These are phyloP conservation scores for Sinohyriopsis cumingii DNA, from an alignment of 2,888 invertebrate species.

Conservation along the genomic window DNA sequence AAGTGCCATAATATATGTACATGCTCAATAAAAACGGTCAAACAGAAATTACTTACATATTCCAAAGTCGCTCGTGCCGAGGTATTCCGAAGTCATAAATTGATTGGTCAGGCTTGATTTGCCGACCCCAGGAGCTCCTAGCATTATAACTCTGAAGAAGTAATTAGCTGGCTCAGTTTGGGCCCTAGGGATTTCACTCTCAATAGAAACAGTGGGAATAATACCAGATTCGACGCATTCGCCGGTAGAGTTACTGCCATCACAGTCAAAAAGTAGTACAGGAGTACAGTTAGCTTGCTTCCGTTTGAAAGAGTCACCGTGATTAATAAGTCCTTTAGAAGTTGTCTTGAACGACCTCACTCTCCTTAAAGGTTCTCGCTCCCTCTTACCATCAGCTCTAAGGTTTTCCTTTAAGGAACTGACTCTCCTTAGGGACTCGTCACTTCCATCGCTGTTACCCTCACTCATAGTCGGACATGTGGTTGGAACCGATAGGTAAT, in stretches of 20 bases:
- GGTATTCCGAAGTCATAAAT: slow-evolving; percentile 81
- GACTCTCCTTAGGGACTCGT: too few relatives aligned
- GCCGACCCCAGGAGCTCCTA: slow-evolving; percentile 80
- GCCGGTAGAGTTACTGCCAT: not conserved
- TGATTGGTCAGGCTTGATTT: slow-evolving; percentile 81
- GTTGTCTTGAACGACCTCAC: slow-evolving; percentile 95
- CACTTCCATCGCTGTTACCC: too few relatives aligned
- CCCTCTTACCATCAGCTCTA: not conserved
- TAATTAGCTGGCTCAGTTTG: slow-evolving; percentile 13
- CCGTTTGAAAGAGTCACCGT: slow-evolving; percentile 92
- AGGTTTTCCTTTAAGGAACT: too few relatives aligned
- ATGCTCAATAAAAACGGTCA: not conserved
- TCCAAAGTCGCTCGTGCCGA: slow-evolving; percentile 70
- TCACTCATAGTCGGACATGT: too few relatives aligned
- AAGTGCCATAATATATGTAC: too few relatives aligned
- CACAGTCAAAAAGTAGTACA: not conserved
- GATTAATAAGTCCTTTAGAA: slow-evolving; percentile 87
- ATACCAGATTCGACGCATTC: not conserved
- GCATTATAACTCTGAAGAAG: slow-evolving; percentile 78
- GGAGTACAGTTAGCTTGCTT: slow-evolving; percentile 73
- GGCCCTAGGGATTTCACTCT: not conserved
- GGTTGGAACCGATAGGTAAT: too few relatives aligned
- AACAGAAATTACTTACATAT: slow-evolving; percentile 14
- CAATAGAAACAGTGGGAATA: slow-evolving; percentile 7
- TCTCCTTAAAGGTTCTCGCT: slow-evolving; percentile 71